Conservation (phyloP, 2,113 vertebrate genomes). For the Polypterus bichir region DNA sequence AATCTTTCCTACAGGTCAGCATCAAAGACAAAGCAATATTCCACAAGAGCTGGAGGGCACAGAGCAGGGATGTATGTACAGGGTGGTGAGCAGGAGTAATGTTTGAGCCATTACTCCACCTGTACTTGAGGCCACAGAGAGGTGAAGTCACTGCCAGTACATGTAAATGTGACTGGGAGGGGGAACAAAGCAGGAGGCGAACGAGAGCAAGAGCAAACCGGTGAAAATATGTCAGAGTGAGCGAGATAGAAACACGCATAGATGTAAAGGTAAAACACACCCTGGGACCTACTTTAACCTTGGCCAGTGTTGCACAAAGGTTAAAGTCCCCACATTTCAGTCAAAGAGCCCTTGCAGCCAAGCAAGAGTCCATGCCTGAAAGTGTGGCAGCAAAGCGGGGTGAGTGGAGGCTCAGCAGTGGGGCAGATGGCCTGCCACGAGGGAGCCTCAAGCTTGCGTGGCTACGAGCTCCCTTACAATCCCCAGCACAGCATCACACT, state of each 20-base stretch:
- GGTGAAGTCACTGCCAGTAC: constrained; percentile 60
- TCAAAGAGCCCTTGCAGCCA: too few relatives aligned
- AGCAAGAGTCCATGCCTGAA: constrained; percentile 7
- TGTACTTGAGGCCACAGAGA: constrained; percentile 55
- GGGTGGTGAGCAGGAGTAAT: constrained; percentile 65
- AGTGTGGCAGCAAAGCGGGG: constrained; percentile 5
- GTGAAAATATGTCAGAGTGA: neutral
- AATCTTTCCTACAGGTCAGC: too few relatives aligned
- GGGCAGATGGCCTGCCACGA: too few relatives aligned
- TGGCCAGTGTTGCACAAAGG: neutral
- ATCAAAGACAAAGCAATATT: constrained; percentile 63
- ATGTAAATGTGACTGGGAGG: constrained; percentile 41
- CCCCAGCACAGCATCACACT: constrained; percentile 22
- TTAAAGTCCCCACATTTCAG: neutral
- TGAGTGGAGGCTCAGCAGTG: too few relatives aligned
- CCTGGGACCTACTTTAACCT: constrained; percentile 1
- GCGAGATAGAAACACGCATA: constrained; percentile 38
- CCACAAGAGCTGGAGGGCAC: constrained; percentile 76
- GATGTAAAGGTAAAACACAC: constrained; percentile 24
- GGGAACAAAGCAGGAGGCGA: constrained; percentile 2
- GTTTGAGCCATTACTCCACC: constrained; percentile 52
- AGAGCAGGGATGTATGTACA: constrained; percentile 69
- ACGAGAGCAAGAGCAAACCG: constrained; percentile 17
- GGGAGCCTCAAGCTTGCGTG: too few relatives aligned
- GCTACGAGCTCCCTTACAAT: constrained; percentile 4